Evolutionary conservation across 2,113 vertebrate genomes (phyloP), one percentile per base, ranked within the genome.

Genomic region (Atlantisia rogersi): DNA sequence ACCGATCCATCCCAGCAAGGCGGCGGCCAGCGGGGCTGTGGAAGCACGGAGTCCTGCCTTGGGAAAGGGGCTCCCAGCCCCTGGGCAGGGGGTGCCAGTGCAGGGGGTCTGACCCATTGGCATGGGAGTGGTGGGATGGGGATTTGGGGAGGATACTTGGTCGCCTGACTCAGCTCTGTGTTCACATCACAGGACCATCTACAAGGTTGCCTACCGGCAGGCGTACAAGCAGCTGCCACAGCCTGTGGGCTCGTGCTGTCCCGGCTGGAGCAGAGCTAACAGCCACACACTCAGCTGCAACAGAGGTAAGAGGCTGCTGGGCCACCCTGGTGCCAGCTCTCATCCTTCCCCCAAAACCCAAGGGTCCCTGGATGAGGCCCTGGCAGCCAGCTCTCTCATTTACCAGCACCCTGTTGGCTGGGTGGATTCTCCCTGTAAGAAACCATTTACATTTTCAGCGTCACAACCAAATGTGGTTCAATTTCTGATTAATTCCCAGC

Each of bases 201-300:
- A 99, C 89, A 98, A 76, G 46, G 98, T 99, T 6, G 98, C 98
- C 42, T 99, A 99, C 96, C 97, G 98, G 67, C 98, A 97, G 93
- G 98, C 94, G 37, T 98, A 94, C 52, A 93, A 46, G 24, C 94
- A 81, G 1, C 42, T 96, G 25, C 75, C 95, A 0, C 85, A 95
- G 84, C 95, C 97, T 3, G 67, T n/a, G 55, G 98, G 97, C 15
- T 90, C 98, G 4, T 99, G 99, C 97, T 99, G 99, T 82, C 99
- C 99, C 0, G 99, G 99, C n/a, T 99, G 99, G 99, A 93, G 94
- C 85, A 97, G 98, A 48, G 85, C 40, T 0, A 22, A 55, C 0
- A 20, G 97, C 67, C 96, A 98, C 62, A 78, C 97, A 0, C 95
- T 98, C 11, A 94, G 97, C 96, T 99, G 99, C 77, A 98, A 98